A percentile compares a stretch with the other conserved stretches of the same genome.
These are phyloP conservation scores for Anabacerthia variegaticeps DNA, from an alignment of 2,797 vertebrate species.

Conservation along the genomic window DNA sequence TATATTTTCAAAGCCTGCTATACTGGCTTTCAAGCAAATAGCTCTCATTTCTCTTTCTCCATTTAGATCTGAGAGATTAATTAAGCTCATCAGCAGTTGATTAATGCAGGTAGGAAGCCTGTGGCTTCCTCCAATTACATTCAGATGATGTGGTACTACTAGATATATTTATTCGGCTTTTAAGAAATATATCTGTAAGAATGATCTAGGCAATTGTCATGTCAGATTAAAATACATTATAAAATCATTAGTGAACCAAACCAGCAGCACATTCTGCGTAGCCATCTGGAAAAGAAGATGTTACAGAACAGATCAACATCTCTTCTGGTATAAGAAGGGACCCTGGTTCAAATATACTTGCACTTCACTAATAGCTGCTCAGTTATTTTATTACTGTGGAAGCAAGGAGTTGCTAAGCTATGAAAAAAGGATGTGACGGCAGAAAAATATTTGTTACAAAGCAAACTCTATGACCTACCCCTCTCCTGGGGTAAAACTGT, in stretches of 20 bases:
- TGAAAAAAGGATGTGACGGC: not conserved
- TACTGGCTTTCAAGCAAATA: constrained; percentile 35
- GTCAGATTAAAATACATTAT: constrained; percentile 52
- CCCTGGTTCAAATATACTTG: not conserved
- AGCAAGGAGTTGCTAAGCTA: not conserved
- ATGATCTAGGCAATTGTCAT: constrained; percentile 19
- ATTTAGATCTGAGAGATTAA: constrained; percentile 63
- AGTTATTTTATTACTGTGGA: not conserved
- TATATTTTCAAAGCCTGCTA: constrained; percentile 1
- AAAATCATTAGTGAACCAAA: constrained; percentile 44
- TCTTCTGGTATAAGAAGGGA: not conserved
- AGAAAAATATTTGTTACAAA: not conserved
- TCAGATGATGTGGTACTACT: constrained; percentile 20
- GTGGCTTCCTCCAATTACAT: constrained; percentile 51
- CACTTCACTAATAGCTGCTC: not conserved
- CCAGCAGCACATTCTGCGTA: constrained; percentile 15
- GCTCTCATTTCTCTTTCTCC: constrained; percentile 32
- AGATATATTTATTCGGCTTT: constrained; percentile 28
- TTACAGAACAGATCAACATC: constrained; percentile 2
- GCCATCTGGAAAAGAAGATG: constrained; percentile 54
- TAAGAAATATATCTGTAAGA: constrained; percentile 40
- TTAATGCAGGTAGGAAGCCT: constrained; percentile 63
- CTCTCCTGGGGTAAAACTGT: not conserved
- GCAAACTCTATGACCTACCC: not conserved
- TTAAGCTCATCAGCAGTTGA: constrained; percentile 59